Percentiles rank a stretch among this genome's conserved stretches.
These are phyloP conservation scores for Myanophis thanlyinensis DNA, from an alignment of 2,113 vertebrate genomes.

Conservation along the genomic window DNA sequence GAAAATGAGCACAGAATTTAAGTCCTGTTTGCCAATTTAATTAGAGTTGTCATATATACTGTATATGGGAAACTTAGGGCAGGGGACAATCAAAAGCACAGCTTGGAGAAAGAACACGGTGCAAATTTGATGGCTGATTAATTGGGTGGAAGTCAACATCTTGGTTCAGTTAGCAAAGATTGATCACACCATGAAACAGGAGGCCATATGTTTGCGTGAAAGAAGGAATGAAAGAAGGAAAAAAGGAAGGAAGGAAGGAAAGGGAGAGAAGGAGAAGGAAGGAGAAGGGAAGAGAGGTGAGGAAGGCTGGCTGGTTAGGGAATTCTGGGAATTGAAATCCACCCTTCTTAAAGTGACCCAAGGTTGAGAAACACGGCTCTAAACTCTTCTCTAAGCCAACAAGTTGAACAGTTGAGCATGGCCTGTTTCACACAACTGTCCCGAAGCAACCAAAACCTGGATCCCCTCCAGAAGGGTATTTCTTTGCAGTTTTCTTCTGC, in stretches of 20 bases:
- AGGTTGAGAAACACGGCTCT: background rate
- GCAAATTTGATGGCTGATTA: background rate
- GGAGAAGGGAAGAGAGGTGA: background rate
- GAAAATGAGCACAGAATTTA: background rate
- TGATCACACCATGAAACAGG: background rate
- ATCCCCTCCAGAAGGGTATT: background rate
- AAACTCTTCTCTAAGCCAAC: no score
- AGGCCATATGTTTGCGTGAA: background rate
- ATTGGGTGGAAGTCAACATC: background rate
- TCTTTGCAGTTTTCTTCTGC: no score
- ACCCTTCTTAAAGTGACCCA: background rate
- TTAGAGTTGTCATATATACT: background rate
- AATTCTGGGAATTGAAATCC: background rate
- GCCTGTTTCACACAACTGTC: background rate
- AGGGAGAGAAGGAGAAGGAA: no score
- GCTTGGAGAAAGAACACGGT: background rate
- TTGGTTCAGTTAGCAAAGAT: background rate
- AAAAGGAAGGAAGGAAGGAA: no score
- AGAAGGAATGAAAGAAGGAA: accelerated
- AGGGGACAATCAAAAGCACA: background rate
- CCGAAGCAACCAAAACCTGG: background rate
- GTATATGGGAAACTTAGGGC: background rate
- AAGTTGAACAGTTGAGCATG: background rate
- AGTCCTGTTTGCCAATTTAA: background rate
- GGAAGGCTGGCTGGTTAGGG: background rate